Evolutionary conservation across 2,888 invertebrate genomes (phyloP), one percentile per base, ranked within the genome.

Genomic region (Hypomecis atomaria): DNA sequence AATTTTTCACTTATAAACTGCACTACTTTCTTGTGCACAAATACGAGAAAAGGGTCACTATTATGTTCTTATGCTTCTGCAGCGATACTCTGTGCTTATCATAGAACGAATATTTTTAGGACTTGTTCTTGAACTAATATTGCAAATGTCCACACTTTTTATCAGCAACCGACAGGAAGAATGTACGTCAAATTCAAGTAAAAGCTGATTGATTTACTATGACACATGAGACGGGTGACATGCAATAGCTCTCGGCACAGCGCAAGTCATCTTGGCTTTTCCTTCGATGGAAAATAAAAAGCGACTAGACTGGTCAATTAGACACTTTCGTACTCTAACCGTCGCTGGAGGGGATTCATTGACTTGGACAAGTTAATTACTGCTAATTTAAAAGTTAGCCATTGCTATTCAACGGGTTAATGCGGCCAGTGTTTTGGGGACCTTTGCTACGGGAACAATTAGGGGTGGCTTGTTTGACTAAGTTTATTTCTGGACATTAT

Each of bases 251-350:
- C 76, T 70, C 66, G 64, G 45, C 52, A 65, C 68, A 62, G 33
- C 47, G 64, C 65, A 37, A 44, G 61, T 44, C 33, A 42, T 38
- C 44, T 52, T 23, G 64, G 49, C 65, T 61, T 70, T 65, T 56
- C 77, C 78, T 70, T 78, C 73, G 43, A 72, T 67, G 78, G 83
- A 72, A 73, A 79, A 78, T 78, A 79, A 81, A 79, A 81, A 78
- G 77, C 50, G 62, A 67, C 71, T 44, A 10, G 66, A 73, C 77
- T 40, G 70, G 78, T 79, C 76, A 78, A 81, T 82, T 79, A 81
- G 72, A 78, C 75, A 78, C 83, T 83, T 81, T 84, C 82, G 70
- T 81, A 74, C 72, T 79, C 67, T 78, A 76, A 78, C 78, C 73
- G 75, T 72, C 59, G 70, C 67, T 71, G 65, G 69, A 59, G 64